These are phyloP conservation scores for Mesorhabditis sp. DNA, from an alignment of 2,888 invertebrate species.

Conservation along the genomic window DNA sequence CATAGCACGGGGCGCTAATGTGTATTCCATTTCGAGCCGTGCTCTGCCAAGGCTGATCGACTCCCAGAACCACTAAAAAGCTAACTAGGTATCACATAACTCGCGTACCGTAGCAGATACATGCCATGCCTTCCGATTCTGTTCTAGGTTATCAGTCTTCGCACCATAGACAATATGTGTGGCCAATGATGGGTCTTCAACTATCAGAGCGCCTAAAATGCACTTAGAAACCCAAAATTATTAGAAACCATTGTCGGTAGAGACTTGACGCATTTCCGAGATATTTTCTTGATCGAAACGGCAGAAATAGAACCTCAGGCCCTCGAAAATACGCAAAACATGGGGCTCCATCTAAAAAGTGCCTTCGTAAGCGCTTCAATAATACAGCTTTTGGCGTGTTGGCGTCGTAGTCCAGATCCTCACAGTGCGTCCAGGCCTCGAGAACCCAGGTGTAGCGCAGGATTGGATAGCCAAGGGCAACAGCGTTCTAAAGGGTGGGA, in stretches of 20 bases:
- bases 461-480: neutral
- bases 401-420: constrained; percentile 4
- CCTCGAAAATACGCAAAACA: neutral
- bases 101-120: neutral
- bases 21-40: neutral
- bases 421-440: neutral
- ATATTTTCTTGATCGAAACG: neutral
- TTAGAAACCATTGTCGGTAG: neutral
- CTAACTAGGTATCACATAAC: neutral
- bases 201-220: neutral
- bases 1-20: neutral
- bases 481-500: neutral
- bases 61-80: constrained; percentile 4
- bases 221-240: neutral
- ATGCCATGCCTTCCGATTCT: neutral
- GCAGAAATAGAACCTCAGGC: neutral
- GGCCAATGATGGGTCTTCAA: neutral
- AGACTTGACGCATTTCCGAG: neutral
- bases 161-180: neutral
- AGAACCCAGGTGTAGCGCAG: neutral
- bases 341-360: constrained; percentile 1
- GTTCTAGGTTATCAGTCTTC: neutral
- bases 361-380: neutral
- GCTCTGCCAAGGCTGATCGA: neutral
- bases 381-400: neutral